Conservation (phyloP, 2,113 vertebrate genomes). For the Cavia aperea region DNA sequence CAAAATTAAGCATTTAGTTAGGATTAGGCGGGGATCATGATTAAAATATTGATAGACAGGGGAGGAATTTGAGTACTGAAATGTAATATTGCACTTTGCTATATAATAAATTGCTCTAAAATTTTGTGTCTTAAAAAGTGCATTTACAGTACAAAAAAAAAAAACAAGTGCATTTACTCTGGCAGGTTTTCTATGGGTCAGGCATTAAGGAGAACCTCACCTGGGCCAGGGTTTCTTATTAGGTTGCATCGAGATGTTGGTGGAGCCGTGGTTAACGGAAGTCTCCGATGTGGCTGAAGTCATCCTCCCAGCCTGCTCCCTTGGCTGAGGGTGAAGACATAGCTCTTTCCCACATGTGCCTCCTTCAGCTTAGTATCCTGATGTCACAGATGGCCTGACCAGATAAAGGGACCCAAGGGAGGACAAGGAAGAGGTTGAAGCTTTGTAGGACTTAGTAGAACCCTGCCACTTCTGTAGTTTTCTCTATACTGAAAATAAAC, state of each 20-base stretch:
- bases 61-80: background rate
- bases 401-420: background rate
- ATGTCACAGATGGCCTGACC: background rate
- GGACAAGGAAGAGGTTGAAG: background rate
- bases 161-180: background rate
- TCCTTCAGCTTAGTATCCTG: background rate
- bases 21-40: background rate
- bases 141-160: background rate
- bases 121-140: background rate
- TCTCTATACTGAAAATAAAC: background rate
- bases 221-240: background rate
- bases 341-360: background rate
- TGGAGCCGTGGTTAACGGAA: background rate
- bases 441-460: background rate
- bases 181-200: background rate
- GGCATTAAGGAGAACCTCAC: background rate
- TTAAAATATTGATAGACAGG: background rate
- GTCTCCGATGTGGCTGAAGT: background rate
- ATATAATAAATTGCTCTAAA: background rate
- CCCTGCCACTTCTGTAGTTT: background rate
- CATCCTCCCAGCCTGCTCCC: background rate
- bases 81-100: background rate
- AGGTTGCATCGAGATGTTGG: background rate
- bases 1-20: background rate
- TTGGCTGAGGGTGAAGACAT: background rate